Percentiles rank a stretch among this genome's conserved stretches.
Conservation (phyloP, 1,140 invertebrate genomes). For the Agrilus planipennis region DNA sequence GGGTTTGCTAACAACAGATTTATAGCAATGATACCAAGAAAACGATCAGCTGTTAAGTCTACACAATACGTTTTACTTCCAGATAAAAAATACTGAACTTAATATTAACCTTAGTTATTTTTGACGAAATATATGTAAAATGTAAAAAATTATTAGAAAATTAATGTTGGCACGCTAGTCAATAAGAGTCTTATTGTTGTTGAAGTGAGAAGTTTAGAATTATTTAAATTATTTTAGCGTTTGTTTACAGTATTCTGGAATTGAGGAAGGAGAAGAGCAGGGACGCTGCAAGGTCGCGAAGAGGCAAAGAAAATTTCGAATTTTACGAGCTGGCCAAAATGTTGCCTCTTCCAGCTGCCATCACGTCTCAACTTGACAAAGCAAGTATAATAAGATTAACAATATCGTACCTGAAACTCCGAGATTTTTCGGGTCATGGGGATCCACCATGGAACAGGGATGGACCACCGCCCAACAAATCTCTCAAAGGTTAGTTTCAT, state of each 20-base stretch:
- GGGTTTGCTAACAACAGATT: too few relatives aligned
- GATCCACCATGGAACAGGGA: conserved; percentile 89
- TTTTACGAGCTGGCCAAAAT: conserved; percentile 98
- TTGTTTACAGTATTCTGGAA: conserved; percentile 81
- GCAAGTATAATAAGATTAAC: conserved; percentile 97
- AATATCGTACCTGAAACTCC: conserved; percentile 91
- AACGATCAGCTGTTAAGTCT: too few relatives aligned
- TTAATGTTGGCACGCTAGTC: too few relatives aligned
- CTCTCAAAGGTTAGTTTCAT: conserved; percentile 64
- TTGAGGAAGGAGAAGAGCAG: conserved; percentile 93
- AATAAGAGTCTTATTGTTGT: too few relatives aligned
- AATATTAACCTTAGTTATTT: too few relatives aligned
- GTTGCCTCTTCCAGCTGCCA: conserved; percentile 89
- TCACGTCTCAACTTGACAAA: conserved; percentile 96
- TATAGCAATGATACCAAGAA: too few relatives aligned
- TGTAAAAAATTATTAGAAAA: too few relatives aligned
- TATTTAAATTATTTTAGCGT: conserved; percentile 24
- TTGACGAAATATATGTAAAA: too few relatives aligned
- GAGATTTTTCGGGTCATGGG: conserved; percentile 89
- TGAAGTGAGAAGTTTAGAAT: too few relatives aligned
- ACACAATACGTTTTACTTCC: too few relatives aligned
- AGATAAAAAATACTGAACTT: too few relatives aligned
- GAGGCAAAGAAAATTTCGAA: conserved; percentile 97
- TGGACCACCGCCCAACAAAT: conserved; percentile 60
- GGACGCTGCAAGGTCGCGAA: conserved; percentile 85